Evolutionary conservation across 2,113 vertebrate species (phyloP), one percentile per base, ranked within the genome.

Genomic region (Gavia stellata): DNA sequence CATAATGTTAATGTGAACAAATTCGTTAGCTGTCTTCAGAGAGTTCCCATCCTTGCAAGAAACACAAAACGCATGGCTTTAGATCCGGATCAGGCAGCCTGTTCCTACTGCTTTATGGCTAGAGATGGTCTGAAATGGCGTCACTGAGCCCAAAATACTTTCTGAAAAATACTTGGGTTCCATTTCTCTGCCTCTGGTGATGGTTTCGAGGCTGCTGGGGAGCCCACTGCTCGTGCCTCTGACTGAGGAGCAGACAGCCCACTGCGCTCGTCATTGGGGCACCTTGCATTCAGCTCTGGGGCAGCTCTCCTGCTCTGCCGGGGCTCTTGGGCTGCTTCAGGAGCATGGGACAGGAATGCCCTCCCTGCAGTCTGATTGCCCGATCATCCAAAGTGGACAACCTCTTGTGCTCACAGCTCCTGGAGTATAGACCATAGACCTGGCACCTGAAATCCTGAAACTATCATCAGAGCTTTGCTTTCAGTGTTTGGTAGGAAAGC

Each of bases 251-350:
- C 61, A 75, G 38, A 6, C 0, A 8, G 36, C n/a, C 12, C n/a
- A 8, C 16, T 45, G n/a, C 0, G 0, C 59, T 36, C 28, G 20
- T 34, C 33, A 21, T 58, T 1, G 0, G 0, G 15, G 33, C 31
- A 25, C 18, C 45, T 45, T 0, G 0, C 0, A 0, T 68, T 68
- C n/a, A 20, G 33, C 75, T 36, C 31, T 18, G 58, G 31, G 26
- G 10, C 67, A 44, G 42, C 29, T 79, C 24, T 77, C 28, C 73
- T 63, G 61, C 74, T 17, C 4, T 75, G 47, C n/a, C 23, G 2
- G 34, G 62, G 28, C 5, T 9, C 53, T 73, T 77, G 40, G 29
- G n/a, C 73, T 79, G 52, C 65, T 67, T 65, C 28, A 13, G 83
- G 53, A 49, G 34, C 14, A 24, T 7, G 49, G 62, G 18, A 70